These are phyloP conservation scores for Salvator merianae DNA, from an alignment of 2,113 vertebrate species.

Conservation along the genomic window DNA sequence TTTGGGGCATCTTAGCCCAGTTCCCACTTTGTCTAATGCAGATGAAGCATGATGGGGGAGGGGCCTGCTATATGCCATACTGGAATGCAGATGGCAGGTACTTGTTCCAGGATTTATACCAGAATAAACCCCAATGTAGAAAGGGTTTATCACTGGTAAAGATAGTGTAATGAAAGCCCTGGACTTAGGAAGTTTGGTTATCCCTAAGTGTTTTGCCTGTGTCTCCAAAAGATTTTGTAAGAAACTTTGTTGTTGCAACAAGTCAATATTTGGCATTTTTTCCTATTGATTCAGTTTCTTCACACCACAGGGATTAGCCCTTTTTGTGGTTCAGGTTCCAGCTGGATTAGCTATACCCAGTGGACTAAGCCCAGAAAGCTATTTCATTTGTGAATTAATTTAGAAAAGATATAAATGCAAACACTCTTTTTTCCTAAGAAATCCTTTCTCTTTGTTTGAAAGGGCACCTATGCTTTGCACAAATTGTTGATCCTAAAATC, in stretches of 20 bases:
- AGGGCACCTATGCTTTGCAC: background rate
- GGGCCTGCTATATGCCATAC: too few relatives aligned
- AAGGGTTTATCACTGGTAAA: accelerated
- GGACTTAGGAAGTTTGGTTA: background rate
- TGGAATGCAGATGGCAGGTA: too few relatives aligned
- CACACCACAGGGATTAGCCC: conserved; percentile 19
- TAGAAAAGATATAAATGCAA: background rate
- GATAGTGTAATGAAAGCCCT: conserved; percentile 35
- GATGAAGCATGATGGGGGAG: too few relatives aligned
- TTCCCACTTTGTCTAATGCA: too few relatives aligned
- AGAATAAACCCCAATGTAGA: too few relatives aligned
- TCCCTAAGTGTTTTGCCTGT: conserved; percentile 37
- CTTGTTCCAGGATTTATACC: too few relatives aligned
- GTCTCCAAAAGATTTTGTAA: conserved; percentile 12
- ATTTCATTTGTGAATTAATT: conserved; percentile 29
- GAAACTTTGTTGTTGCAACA: conserved; percentile 40
- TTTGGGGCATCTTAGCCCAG: too few relatives aligned
- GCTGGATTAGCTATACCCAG: conserved; percentile 13
- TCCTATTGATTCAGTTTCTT: conserved; percentile 35
- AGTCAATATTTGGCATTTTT: conserved; percentile 18
- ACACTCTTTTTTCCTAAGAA: background rate
- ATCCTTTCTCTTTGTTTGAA: background rate
- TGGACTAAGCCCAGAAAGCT: background rate
- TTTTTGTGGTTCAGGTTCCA: background rate
- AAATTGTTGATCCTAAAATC: background rate